phyloP scores from a whole-genome alignment of 1,140 invertebrate species.

The Bombus ignitus region DNA sequence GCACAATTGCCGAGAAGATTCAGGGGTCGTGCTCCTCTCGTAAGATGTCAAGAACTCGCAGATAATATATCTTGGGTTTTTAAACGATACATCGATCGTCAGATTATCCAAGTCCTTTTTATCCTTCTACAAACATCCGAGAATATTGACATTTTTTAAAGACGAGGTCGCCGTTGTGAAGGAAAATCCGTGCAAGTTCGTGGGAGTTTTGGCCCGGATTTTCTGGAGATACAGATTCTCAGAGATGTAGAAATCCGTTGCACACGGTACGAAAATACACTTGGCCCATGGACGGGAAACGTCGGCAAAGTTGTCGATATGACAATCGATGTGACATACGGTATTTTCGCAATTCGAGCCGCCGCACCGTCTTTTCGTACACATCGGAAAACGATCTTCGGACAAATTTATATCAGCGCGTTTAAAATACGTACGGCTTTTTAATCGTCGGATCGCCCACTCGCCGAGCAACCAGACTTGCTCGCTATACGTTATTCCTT shows the following conservation, averaged over 20 bases:
- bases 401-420: background rate
- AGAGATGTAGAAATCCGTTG: constrained; percentile 25
- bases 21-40: background rate
- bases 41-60: background rate
- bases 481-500: constrained; percentile 16
- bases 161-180: background rate
- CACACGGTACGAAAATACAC: constrained; percentile 54
- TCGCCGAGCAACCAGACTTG: background rate
- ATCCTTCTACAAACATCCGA: background rate
- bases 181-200: background rate
- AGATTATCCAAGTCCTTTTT: too few species aligned
- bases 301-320: constrained; percentile 2
- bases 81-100: background rate
- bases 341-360: background rate
- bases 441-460: constrained; percentile 5
- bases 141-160: background rate
- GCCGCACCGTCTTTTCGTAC: background rate
- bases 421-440: background rate
- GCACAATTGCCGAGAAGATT: background rate
- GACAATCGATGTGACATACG: background rate
- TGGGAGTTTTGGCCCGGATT: constrained; percentile 46
- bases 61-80: background rate
- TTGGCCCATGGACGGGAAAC: constrained; percentile 19
- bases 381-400: background rate
- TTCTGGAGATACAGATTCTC: constrained; percentile 31